phyloP scores from a whole-genome alignment of 2,797 vertebrate genomes.

The Arnoldichthys spilopterus region DNA sequence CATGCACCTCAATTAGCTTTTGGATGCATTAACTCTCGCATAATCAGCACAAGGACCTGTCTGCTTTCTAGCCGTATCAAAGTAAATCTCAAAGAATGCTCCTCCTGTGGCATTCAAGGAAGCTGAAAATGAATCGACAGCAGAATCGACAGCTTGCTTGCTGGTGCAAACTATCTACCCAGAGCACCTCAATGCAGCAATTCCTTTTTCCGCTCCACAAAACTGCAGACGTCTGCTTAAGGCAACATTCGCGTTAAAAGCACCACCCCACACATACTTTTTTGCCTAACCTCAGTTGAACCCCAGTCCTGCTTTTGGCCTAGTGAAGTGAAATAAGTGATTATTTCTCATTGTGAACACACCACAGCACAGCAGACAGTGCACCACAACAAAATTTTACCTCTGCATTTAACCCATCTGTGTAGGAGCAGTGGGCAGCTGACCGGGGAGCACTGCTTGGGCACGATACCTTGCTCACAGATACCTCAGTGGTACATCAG shows the following conservation, averaged over 20 bases:
- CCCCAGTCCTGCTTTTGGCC: constrained; percentile 4
- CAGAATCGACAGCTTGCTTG: neutral
- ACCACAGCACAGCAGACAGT: no score
- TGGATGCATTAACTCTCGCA: neutral
- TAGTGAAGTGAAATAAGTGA: no score
- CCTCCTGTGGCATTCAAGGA: neutral
- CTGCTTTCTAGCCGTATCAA: neutral
- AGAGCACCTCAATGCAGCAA: neutral
- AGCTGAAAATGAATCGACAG: neutral
- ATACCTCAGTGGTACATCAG: no score
- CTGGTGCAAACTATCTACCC: neutral
- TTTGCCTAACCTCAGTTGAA: neutral
- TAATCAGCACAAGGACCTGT: neutral
- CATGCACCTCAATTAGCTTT: neutral
- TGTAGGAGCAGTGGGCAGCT: no score
- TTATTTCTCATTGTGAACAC: no score
- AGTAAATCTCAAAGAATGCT: neutral
- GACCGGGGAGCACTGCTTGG: no score
- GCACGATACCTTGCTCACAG: no score
- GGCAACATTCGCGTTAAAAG: constrained; percentile 1
- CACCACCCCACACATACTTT: neutral
- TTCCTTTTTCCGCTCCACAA: neutral
- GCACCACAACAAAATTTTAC: no score
- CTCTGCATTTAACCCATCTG: no score
- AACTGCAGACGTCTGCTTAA: constrained; percentile 4